Evolutionary conservation across 2,113 vertebrate species (phyloP).

Genomic region (Heterochromis multidens): DNA sequence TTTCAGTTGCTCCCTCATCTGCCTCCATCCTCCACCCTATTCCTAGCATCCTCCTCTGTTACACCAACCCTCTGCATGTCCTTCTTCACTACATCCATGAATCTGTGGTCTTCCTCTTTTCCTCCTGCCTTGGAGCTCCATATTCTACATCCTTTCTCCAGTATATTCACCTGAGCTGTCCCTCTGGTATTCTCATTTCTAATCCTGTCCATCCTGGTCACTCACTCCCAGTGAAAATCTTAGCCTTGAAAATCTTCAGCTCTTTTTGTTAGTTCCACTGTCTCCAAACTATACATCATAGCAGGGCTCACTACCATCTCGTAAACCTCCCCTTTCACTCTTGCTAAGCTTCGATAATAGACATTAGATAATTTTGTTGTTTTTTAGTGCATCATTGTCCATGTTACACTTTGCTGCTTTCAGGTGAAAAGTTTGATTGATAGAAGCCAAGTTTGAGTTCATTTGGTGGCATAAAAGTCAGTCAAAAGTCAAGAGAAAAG

Average conservation of each 20-base stretch:
- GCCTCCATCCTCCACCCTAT: not conserved
- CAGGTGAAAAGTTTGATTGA: not conserved
- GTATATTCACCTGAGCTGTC: not conserved
- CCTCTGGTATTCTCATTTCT: not conserved
- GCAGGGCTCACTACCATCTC: not conserved
- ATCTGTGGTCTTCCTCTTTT: not conserved
- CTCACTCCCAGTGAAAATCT: not conserved
- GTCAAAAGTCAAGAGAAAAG: not conserved
- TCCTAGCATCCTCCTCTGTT: not conserved
- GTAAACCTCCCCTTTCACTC: not conserved
- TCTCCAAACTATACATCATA: not conserved
- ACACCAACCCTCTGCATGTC: not conserved
- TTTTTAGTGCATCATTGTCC: not conserved
- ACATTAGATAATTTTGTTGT: not conserved
- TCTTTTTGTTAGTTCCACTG: not conserved
- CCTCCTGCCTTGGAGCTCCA: not conserved
- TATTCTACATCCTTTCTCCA: not conserved
- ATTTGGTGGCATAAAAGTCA: not conserved
- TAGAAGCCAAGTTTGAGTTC: not conserved
- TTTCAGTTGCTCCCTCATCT: not conserved
- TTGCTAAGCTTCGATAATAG: not conserved
- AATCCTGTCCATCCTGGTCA: not conserved
- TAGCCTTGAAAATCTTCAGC: not conserved
- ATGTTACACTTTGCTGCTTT: not conserved
- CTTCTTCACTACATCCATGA: not conserved